Percentiles rank a stretch among this genome's conserved stretches.
phyloP scores from a whole-genome alignment of 1,140 invertebrate species.

The Physella acuta region DNA sequence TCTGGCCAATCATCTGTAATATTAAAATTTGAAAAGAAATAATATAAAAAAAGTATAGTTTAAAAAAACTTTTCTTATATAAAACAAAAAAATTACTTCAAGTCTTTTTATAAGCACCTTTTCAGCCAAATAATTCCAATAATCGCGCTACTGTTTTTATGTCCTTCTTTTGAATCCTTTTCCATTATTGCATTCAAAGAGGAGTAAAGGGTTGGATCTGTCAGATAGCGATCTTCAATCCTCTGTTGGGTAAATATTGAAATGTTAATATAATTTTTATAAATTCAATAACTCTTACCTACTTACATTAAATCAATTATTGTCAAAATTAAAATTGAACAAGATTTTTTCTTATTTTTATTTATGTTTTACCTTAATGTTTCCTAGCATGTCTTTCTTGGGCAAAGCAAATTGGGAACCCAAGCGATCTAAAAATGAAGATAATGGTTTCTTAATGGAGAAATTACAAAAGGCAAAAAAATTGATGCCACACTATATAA shows the following conservation, averaged over 20 bases:
- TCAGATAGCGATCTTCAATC: constrained; percentile 11
- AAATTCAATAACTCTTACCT: background rate
- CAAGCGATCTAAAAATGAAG: constrained; percentile 22
- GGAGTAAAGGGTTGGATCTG: background rate
- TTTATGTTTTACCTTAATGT: constrained; percentile 25
- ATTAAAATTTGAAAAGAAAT: too few relatives aligned
- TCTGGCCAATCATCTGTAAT: too few relatives aligned
- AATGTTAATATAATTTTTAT: background rate
- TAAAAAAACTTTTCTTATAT: too few relatives aligned
- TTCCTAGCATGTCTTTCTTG: constrained; percentile 27
- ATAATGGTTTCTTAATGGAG: too few relatives aligned
- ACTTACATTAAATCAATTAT: background rate
- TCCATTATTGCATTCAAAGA: constrained; percentile 22
- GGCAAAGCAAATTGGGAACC: constrained; percentile 14
- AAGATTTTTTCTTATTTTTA: background rate
- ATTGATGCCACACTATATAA: too few relatives aligned
- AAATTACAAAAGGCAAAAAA: too few relatives aligned
- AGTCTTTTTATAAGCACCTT: too few relatives aligned
- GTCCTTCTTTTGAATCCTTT: constrained; percentile 6
- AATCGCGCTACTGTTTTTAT: background rate
- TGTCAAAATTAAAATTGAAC: background rate
- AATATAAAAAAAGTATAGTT: too few relatives aligned
- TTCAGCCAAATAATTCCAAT: constrained; percentile 19
- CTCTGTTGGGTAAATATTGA: background rate
- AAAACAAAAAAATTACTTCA: too few relatives aligned